These are phyloP conservation scores for Megalops cyprinoides DNA, from an alignment of 2,797 vertebrate species.

Conservation along the genomic window DNA sequence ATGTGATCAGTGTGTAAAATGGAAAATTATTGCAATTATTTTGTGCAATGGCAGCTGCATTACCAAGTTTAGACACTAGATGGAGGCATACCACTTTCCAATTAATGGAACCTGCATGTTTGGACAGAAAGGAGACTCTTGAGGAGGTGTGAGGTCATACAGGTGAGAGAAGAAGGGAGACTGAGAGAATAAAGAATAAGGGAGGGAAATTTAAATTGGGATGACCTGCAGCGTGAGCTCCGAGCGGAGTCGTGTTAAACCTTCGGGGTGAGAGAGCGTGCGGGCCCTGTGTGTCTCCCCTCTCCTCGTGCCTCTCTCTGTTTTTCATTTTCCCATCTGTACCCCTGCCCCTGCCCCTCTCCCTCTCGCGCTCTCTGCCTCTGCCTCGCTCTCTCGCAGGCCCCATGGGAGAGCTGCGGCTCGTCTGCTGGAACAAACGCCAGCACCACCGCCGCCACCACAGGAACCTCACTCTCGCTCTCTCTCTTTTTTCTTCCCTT, in stretches of 20 bases:
- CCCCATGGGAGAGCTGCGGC: slow-evolving; percentile 71
- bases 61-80: slow-evolving; percentile 39
- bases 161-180: slow-evolving; percentile 7
- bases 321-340: slow-evolving; percentile 38
- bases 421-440: slow-evolving; percentile 75
- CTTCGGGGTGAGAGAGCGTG: slow-evolving; percentile 65
- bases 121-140: background rate
- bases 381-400: slow-evolving; percentile 45
- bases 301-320: slow-evolving; percentile 54
- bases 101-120: background rate
- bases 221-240: slow-evolving; percentile 60
- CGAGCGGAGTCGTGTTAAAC: no score
- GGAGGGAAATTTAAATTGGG: slow-evolving; percentile 45
- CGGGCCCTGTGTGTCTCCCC: slow-evolving; percentile 53
- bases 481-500: slow-evolving; percentile 29
- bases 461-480: slow-evolving; percentile 59
- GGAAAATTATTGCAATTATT: background rate
- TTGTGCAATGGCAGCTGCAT: background rate
- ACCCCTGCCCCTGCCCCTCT: slow-evolving; percentile 13
- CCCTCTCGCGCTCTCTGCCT: slow-evolving; percentile 31
- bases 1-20: background rate
- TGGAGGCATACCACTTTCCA: slow-evolving; percentile 16
- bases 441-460: slow-evolving; percentile 72
- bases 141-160: background rate
- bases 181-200: slow-evolving; percentile 49